Evolutionary conservation across 2,888 invertebrate species (phyloP).

Genomic region (Protonemura montana): DNA sequence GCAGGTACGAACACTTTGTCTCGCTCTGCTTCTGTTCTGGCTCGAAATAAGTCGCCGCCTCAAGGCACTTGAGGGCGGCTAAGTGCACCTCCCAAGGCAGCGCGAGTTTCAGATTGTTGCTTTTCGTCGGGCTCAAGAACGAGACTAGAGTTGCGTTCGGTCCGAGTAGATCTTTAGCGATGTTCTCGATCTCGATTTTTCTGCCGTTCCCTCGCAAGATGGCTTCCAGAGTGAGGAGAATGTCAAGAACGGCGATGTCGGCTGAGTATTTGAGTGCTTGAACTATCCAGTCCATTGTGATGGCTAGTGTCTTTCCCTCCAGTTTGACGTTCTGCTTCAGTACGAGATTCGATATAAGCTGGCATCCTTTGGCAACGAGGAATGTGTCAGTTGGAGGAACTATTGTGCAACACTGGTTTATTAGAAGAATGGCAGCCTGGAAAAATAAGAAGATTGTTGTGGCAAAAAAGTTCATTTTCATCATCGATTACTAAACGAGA

Average conservation of each 20-base stretch:
- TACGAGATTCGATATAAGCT: slow-evolving; percentile 64
- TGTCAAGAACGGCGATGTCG: slow-evolving; percentile 54
- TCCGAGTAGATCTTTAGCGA: slow-evolving; percentile 37
- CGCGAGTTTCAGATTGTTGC: slow-evolving; percentile 33
- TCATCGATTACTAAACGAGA: background rate
- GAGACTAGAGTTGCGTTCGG: slow-evolving; percentile 41
- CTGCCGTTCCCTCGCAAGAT: slow-evolving; percentile 56
- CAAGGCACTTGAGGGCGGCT: slow-evolving; percentile 42
- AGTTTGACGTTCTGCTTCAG: slow-evolving; percentile 63
- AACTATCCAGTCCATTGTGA: slow-evolving; percentile 57
- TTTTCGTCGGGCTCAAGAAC: slow-evolving; percentile 22
- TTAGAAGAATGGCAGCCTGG: slow-evolving; percentile 50
- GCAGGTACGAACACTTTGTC: slow-evolving; percentile 34
- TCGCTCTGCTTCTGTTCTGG: slow-evolving; percentile 33
- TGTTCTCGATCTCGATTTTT: background rate
- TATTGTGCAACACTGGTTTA: slow-evolving; percentile 50
- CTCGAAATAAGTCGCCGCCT: slow-evolving; percentile 35
- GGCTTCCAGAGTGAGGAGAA: slow-evolving; percentile 57
- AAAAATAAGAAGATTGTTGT: slow-evolving; percentile 36
- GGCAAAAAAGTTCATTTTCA: background rate
- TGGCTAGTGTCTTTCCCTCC: slow-evolving; percentile 56
- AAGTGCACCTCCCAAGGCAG: slow-evolving; percentile 43
- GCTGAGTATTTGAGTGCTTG: slow-evolving; percentile 55
- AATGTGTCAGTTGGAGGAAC: slow-evolving; percentile 61
- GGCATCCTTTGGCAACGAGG: slow-evolving; percentile 66